Evolutionary conservation across 2,113 vertebrate genomes (phyloP).

Genomic region (Apodemus speciosus): DNA sequence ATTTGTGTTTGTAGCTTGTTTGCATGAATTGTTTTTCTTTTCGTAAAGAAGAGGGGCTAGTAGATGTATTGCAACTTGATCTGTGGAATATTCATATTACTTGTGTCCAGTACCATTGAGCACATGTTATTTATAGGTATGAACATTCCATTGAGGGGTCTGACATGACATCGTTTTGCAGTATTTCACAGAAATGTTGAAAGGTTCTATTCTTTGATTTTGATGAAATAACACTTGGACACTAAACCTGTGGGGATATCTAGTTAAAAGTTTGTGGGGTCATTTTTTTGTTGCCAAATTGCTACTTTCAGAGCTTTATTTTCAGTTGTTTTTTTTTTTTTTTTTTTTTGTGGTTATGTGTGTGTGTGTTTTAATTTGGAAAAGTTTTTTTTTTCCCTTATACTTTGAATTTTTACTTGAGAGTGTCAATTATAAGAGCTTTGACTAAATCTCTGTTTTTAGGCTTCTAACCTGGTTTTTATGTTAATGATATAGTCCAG

Average conservation of each 20-base stretch:
- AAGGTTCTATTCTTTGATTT: constrained; percentile 24
- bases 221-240: background rate
- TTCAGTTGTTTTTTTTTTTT: background rate
- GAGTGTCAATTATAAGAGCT: background rate
- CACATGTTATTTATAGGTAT: background rate
- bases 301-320: constrained; percentile 39
- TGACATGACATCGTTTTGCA: constrained; percentile 21
- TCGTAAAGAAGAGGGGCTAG: background rate
- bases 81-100: background rate
- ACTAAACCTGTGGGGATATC: background rate
- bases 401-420: background rate
- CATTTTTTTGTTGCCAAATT: constrained; percentile 36
- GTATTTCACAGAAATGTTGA: constrained; percentile 16
- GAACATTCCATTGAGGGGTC: background rate
- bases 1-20: constrained; percentile 28
- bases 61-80: constrained; percentile 3
- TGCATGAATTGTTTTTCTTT: constrained; percentile 54
- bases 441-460: constrained; percentile 6
- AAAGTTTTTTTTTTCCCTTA: background rate
- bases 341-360: background rate
- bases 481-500: background rate
- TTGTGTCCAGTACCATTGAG: background rate
- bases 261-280: background rate
- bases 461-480: background rate
- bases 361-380: background rate